These are phyloP conservation scores for Electrophaes corylata DNA, from an alignment of 2,888 invertebrate species.

Conservation along the genomic window DNA sequence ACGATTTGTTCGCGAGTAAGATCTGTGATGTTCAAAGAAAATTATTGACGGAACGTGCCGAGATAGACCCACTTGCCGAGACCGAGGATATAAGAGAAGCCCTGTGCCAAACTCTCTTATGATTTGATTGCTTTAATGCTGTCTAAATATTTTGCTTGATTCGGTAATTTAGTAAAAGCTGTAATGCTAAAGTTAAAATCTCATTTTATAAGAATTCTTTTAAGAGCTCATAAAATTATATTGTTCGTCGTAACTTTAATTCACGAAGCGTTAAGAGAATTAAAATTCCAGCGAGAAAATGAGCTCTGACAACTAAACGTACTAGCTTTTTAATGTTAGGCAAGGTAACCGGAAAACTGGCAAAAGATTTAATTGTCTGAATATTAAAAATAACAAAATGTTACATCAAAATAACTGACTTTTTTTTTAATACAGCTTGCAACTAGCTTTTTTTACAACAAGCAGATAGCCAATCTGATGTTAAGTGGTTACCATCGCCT, in stretches of 20 bases:
- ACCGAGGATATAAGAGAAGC: slow-evolving; percentile 57
- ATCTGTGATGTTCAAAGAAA: slow-evolving; percentile 79
- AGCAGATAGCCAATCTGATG: too few relatives aligned
- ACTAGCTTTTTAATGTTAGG: slow-evolving; percentile 64
- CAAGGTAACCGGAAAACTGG: slow-evolving; percentile 30
- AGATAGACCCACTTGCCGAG: slow-evolving; percentile 61
- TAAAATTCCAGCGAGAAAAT: slow-evolving; percentile 73
- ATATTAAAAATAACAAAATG: slow-evolving; percentile 10
- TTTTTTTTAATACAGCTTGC: too few relatives aligned
- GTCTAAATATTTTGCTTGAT: slow-evolving; percentile 51
- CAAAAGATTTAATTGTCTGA: slow-evolving; percentile 16
- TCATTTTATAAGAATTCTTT: slow-evolving; percentile 60
- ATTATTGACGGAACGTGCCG: slow-evolving; percentile 82
- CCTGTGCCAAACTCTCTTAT: slow-evolving; percentile 54
- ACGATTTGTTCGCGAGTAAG: slow-evolving; percentile 76
- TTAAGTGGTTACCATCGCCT: too few relatives aligned
- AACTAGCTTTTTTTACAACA: too few relatives aligned
- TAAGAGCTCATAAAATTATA: slow-evolving; percentile 68
- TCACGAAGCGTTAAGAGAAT: slow-evolving; percentile 70
- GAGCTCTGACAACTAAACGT: slow-evolving; percentile 71
- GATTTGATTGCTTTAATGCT: slow-evolving; percentile 59
- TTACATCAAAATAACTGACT: too few relatives aligned
- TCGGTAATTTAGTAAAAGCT: slow-evolving; percentile 44
- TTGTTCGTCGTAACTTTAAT: slow-evolving; percentile 69
- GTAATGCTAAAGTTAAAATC: slow-evolving; percentile 48